Evolutionary conservation across 2,113 vertebrate genomes (phyloP).

Genomic region (Uropsilus gracilis): DNA sequence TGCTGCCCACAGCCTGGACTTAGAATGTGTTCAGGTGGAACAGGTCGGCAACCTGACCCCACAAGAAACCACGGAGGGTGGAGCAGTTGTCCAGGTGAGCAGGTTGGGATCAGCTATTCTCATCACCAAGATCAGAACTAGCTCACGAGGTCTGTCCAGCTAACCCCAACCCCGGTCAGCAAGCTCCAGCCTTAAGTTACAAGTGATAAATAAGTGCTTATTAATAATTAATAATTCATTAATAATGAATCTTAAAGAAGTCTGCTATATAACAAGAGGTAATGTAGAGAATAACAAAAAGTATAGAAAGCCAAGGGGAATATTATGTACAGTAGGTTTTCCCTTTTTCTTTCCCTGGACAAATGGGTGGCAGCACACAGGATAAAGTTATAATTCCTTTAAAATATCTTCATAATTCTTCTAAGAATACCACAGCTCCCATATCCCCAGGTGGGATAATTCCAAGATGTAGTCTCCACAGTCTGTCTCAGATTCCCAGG

Average conservation of each 20-base stretch:
- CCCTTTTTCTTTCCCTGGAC: background rate
- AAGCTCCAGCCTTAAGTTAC: background rate
- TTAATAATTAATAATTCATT: background rate
- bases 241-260: background rate
- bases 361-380: background rate
- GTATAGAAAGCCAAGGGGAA: background rate
- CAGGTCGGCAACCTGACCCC: background rate
- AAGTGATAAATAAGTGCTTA: background rate
- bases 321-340: background rate
- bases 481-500: background rate
- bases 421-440: background rate
- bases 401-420: background rate
- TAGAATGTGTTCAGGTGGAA: background rate
- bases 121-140: background rate
- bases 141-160: background rate
- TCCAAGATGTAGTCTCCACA: background rate
- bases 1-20: background rate
- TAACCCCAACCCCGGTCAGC: background rate
- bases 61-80: background rate
- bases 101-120: background rate
- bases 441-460: background rate
- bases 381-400: background rate
- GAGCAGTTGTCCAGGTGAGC: background rate
- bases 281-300: background rate
- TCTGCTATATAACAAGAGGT: background rate